Percentiles rank a stretch among this genome's conserved stretches.
These are phyloP conservation scores for Dolichoris vasculosae DNA, from an alignment of 1,140 invertebrate species.

Conservation along the genomic window DNA sequence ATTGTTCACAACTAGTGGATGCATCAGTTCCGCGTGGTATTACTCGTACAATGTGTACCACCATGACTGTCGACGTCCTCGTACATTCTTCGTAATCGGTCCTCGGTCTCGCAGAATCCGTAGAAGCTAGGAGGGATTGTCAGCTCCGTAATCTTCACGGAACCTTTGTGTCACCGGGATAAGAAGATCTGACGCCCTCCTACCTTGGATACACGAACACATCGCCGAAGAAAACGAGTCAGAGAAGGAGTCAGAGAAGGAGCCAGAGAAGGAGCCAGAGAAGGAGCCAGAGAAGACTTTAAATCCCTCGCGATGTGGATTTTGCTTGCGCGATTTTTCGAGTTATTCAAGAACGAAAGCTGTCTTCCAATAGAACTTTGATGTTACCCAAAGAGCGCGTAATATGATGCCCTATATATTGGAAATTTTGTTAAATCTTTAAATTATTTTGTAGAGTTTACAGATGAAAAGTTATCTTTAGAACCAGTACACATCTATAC, in stretches of 20 bases:
- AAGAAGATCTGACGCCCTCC: constrained; percentile 68
- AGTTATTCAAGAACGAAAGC: no score
- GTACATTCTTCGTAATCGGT: not conserved
- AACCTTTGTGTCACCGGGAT: constrained; percentile 70
- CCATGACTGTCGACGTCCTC: not conserved
- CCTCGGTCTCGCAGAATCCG: constrained; percentile 6
- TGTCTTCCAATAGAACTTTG: constrained; percentile 35
- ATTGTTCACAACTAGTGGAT: not conserved
- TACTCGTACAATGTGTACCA: not conserved
- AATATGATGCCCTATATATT: not conserved
- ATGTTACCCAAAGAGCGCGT: not conserved
- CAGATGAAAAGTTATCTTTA: no score
- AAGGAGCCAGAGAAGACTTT: constrained; percentile 65
- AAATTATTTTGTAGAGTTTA: no score
- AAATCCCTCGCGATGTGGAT: constrained; percentile 58
- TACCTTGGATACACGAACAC: not conserved
- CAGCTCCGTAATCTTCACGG: constrained; percentile 70
- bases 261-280: no score
- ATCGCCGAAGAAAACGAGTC: constrained; percentile 35
- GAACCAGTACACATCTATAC: no score
- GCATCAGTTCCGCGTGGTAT: not conserved
- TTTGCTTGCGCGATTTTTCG: constrained; percentile 22
- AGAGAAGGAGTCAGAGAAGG: no score
- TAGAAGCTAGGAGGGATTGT: constrained; percentile 11
- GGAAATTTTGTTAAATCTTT: not conserved